phyloP scores from a whole-genome alignment of 2,888 invertebrate genomes.

The Macrosiphum euphorbiae region DNA sequence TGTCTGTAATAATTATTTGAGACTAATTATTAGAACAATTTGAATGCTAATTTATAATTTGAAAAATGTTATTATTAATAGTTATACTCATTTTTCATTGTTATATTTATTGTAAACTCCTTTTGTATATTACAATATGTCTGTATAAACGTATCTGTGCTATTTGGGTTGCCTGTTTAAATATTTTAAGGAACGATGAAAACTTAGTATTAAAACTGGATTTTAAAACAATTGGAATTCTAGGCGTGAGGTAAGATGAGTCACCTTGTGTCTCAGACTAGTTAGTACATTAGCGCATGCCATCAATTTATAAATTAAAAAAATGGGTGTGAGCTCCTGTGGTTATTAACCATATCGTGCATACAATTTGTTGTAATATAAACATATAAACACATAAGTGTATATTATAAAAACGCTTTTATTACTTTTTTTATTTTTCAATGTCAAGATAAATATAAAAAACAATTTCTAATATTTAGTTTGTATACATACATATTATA shows the following conservation, averaged over 20 bases:
- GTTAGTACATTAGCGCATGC: neutral
- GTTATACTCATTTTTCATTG: too few species aligned
- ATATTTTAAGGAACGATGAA: slow-evolving; percentile 16
- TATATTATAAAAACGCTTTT: too few species aligned
- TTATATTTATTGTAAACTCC: neutral
- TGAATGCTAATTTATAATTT: neutral
- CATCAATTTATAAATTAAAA: slow-evolving; percentile 8
- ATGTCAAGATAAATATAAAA: neutral
- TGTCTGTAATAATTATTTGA: neutral
- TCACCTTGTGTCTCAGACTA: neutral
- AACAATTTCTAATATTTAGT: neutral
- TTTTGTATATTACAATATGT: neutral
- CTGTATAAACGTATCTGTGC: neutral
- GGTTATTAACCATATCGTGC: neutral
- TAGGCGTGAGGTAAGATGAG: slow-evolving; percentile 2
- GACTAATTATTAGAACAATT: neutral
- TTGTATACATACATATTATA: neutral
- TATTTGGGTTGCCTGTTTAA: slow-evolving; percentile 30
- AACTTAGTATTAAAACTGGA: neutral
- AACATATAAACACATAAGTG: neutral
- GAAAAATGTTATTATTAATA: neutral
- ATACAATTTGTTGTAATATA: neutral
- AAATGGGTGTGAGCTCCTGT: neutral
- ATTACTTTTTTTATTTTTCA: neutral
- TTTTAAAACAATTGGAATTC: neutral